A percentile compares a stretch with the other conserved stretches of the same genome.
Conservation (phyloP, 2,888 invertebrate species). For the Epinotia nisella region DNA sequence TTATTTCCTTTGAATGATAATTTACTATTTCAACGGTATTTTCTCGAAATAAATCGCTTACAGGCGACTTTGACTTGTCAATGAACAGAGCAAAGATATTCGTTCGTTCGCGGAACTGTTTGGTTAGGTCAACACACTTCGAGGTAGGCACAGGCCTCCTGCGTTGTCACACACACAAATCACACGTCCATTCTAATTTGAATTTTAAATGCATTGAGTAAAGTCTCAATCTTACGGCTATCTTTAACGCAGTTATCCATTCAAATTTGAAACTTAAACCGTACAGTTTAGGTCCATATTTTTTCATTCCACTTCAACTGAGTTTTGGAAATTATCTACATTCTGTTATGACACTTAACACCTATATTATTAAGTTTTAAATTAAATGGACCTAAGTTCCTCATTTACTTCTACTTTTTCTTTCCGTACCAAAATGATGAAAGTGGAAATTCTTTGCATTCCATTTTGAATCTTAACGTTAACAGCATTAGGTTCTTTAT, state of each 20-base stretch:
- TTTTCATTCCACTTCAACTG: not conserved
- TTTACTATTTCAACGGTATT: not conserved
- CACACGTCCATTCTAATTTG: constrained; percentile 14
- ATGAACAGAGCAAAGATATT: constrained; percentile 69
- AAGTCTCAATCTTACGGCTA: not conserved
- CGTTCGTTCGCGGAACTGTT: constrained; percentile 68
- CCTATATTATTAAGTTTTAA: not conserved
- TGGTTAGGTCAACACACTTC: constrained; percentile 64
- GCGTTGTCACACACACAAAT: constrained; percentile 5
- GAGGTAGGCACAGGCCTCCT: constrained; percentile 48
- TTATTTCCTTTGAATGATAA: not conserved
- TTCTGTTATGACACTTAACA: not conserved
- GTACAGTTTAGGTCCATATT: not conserved
- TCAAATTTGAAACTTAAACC: not conserved
- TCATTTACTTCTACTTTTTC: not conserved
- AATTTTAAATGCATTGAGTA: not conserved
- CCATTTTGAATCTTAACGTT: not conserved
- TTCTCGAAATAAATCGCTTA: not conserved
- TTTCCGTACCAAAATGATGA: not conserved
- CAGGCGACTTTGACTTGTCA: constrained; percentile 54
- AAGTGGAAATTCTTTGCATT: not conserved
- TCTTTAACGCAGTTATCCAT: not conserved
- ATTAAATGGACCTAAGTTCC: not conserved
- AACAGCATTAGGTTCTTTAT: not conserved
- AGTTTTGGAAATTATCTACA: not conserved